These are phyloP conservation scores for Rafetus swinhoei DNA, from an alignment of 2,113 vertebrate species.

Conservation along the genomic window DNA sequence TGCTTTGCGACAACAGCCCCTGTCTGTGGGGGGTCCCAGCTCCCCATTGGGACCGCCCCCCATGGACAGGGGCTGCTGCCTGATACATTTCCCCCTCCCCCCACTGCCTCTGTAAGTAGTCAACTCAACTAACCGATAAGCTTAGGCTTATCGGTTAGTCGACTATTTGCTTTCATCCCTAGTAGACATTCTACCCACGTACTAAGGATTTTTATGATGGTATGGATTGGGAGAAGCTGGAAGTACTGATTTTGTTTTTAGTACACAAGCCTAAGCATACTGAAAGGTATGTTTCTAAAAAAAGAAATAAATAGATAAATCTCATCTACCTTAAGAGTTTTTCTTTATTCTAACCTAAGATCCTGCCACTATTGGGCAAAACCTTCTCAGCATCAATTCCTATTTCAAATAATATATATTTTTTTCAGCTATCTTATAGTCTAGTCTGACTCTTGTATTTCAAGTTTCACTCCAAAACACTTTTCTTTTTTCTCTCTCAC, in stretches of 20 bases:
- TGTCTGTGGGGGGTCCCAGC: too few species aligned
- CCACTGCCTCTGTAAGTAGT: too few species aligned
- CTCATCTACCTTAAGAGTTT: not conserved
- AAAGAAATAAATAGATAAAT: not conserved
- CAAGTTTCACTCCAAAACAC: not conserved
- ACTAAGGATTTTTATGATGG: not conserved
- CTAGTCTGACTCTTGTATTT: not conserved
- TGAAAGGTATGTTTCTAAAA: not conserved
- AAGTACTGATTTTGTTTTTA: not conserved
- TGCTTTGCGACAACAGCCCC: too few species aligned
- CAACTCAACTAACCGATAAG: too few species aligned
- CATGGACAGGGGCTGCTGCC: too few species aligned
- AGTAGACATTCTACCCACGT: not conserved
- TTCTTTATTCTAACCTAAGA: not conserved
- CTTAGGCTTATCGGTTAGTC: too few species aligned
- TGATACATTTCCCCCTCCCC: too few species aligned
- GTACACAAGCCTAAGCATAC: not conserved
- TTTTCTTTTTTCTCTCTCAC: not conserved
- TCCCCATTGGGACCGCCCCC: too few species aligned
- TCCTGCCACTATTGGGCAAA: not conserved
- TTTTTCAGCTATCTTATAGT: not conserved
- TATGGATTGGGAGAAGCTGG: not conserved
- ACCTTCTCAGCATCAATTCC: not conserved
- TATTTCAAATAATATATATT: not conserved
- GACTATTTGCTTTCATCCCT: too few species aligned